These are phyloP conservation scores for Epinotia brunnichana DNA, from an alignment of 2,888 invertebrate species.

Conservation along the genomic window DNA sequence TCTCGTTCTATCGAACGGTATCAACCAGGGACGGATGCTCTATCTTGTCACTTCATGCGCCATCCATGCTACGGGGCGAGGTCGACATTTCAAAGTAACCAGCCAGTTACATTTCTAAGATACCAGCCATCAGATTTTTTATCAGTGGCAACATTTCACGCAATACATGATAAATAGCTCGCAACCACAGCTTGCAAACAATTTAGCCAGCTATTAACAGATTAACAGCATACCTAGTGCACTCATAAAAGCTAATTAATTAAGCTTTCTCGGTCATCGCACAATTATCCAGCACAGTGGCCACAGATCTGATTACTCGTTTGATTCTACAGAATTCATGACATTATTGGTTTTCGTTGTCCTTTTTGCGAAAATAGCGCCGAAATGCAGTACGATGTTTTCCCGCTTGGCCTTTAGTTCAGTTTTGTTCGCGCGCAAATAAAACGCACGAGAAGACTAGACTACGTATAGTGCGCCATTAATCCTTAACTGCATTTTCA, in stretches of 20 bases:
- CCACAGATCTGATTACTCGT: conserved; percentile 12
- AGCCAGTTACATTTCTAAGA: conserved; percentile 10
- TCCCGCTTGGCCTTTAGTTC: conserved; percentile 18
- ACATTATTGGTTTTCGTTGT: conserved; percentile 10
- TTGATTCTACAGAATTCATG: conserved; percentile 11
- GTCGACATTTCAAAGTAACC: conserved; percentile 3
- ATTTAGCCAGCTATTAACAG: conserved; percentile 25
- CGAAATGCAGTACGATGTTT: conserved; percentile 22
- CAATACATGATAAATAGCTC: conserved; percentile 18
- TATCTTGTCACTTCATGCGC: too few relatives aligned
- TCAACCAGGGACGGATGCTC: too few relatives aligned
- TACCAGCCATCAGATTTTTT: not conserved
- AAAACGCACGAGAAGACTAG: conserved; percentile 25
- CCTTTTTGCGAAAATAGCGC: conserved; percentile 12
- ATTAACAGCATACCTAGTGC: conserved; percentile 19
- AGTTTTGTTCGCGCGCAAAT: conserved; percentile 25
- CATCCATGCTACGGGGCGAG: too few relatives aligned
- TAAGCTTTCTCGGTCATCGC: conserved; percentile 32
- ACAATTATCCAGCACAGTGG: conserved; percentile 24
- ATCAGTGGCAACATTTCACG: conserved; percentile 14
- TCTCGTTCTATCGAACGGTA: too few relatives aligned
- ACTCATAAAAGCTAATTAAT: conserved; percentile 33
- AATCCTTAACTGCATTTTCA: conserved; percentile 42
- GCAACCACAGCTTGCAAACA: conserved; percentile 19
- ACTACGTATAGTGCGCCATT: conserved; percentile 30